Base-by-base conservation (phyloP, 2,888 invertebrate species). In the Oeneis ivallda region DNA sequence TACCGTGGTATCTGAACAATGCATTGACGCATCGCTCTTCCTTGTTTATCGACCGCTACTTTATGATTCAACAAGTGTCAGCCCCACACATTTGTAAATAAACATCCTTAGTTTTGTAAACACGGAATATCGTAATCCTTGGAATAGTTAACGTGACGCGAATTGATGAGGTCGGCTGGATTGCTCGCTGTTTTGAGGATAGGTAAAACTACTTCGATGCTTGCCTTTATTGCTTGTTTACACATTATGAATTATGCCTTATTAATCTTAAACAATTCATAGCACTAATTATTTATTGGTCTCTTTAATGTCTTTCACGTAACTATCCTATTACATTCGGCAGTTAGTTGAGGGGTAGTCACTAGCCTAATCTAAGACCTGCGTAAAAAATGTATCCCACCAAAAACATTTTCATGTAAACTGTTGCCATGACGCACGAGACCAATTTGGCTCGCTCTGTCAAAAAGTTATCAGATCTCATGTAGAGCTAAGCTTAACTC, bases 1-100 rank as follows among this genome's bases (percentile, higher is more conserved):
- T 77, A 79, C 79, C 75, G 75, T 80, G 84, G 76, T 78, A 79
- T 78, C 78, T 77, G 76, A 82, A 85, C 83, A 83, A 84, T 84
- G 75, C 72, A 58, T 65, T 82, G 81, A 83, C 81, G 80, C 85
- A 84, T 78, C 56, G 49, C 19, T 66, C 77, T 82, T 82, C 79
- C 81, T 78, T 80, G 83, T 84, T 81, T 80, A 80, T 76, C 70
- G 74, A 74, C 71, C 68, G 72, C 71, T 72, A 75, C 79, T 81
- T 81, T 84, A 83, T 79, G 76, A 79, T 77, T 78, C 79, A 80
- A 80, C 81, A 79, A 74, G 72, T 76, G 76, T 75, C 75, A 72
- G 73, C 64, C 68, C 45, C 60, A 66, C 53, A 62, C 62, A 62
- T 70, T 62, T 67, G 69, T 71, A 65, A 70, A 67, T 67, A 67